Evolutionary conservation across 2,113 vertebrate species (phyloP).

Genomic region (Aphyosemion australe): DNA sequence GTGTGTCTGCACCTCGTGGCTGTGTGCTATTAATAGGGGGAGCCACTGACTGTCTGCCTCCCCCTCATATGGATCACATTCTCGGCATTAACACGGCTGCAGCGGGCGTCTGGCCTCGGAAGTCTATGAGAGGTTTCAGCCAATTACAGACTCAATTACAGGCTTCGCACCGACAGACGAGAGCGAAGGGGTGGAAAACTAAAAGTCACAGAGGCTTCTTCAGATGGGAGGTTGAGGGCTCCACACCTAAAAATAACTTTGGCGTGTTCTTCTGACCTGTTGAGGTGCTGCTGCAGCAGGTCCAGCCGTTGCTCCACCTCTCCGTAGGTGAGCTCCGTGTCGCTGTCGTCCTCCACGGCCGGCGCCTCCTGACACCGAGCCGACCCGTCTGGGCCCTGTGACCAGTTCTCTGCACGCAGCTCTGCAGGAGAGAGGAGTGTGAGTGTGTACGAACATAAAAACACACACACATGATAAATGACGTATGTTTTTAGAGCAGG

Average conservation of each 20-base stretch:
- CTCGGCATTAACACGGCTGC: conserved; percentile 21
- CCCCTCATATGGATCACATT: conserved; percentile 48
- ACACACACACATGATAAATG: conserved; percentile 5
- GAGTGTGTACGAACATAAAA: not conserved
- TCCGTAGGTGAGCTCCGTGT: conserved; percentile 91
- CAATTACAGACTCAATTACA: conserved; percentile 24
- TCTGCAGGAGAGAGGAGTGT: conserved; percentile 69
- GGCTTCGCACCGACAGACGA: not conserved
- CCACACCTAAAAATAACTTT: not conserved
- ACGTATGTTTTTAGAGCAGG: conserved; percentile 40
- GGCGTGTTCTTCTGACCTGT: conserved; percentile 80
- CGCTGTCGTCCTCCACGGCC: conserved; percentile 87
- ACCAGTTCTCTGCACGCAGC: conserved; percentile 80
- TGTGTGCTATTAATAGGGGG: conserved; percentile 51
- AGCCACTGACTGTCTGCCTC: conserved; percentile 38
- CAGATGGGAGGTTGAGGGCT: conserved; percentile 10
- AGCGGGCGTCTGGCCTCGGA: conserved; percentile 12
- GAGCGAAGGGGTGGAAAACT: conserved; percentile 17
- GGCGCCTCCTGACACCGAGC: conserved; percentile 78
- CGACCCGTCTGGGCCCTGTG: conserved; percentile 72
- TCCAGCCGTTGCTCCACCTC: conserved; percentile 96
- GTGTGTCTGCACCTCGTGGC: conserved; percentile 42
- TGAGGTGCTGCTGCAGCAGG: conserved; percentile 95
- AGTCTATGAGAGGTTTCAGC: not conserved
- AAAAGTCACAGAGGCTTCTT: conserved; percentile 6